Base-by-base conservation (phyloP, 2,888 invertebrate genomes). In the Rhogogaster chlorosoma region DNA sequence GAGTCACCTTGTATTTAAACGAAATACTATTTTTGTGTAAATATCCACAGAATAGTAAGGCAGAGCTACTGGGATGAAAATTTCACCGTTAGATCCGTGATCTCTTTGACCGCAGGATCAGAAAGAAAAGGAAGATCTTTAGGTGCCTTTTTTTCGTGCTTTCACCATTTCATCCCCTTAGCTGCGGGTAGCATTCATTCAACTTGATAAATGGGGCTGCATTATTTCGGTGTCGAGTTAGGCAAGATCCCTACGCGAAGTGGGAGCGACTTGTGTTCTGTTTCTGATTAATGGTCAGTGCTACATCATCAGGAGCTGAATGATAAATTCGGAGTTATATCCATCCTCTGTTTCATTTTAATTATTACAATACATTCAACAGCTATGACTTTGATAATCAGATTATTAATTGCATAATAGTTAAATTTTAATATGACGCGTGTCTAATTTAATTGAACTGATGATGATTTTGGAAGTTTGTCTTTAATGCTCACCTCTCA, bases 201-300 rank as follows among this genome's bases (percentile, higher is more conserved):
- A 61, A n/a, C 61, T 26, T 61, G 61, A 61, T 26, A 61, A 61
- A 61, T 61, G 61, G 61, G 49, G 61, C 61, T 61, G 26, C 26
- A 61, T 61, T 61, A 61, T 61, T 61, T n/a, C 22, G 61, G n/a
- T 61, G 61, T 61, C 22, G 22, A 61, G 61, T 61, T 61, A 61
- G 22, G 61, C 22, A 9, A 7, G 57, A 57, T 10, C 61, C 61
- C 61, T 61, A 61, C 61, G 26, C n/a, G 26, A 10, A 26, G 10
- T 61, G 61, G 61, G 26, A 61, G 10, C 61, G 61, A 61, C 61
- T 61, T 61, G 61, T 61, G 10, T 61, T 26, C 61, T 22, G 22
- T 61, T 61, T 26, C 61, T 61, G 61, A 61, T 61, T 26, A 26
- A 61, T 61, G 61, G 61, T 26, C 61, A n/a, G 9, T 61, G 61